Evolutionary conservation across 2,888 invertebrate species (phyloP).

Genomic region (Augiades crinisus): DNA sequence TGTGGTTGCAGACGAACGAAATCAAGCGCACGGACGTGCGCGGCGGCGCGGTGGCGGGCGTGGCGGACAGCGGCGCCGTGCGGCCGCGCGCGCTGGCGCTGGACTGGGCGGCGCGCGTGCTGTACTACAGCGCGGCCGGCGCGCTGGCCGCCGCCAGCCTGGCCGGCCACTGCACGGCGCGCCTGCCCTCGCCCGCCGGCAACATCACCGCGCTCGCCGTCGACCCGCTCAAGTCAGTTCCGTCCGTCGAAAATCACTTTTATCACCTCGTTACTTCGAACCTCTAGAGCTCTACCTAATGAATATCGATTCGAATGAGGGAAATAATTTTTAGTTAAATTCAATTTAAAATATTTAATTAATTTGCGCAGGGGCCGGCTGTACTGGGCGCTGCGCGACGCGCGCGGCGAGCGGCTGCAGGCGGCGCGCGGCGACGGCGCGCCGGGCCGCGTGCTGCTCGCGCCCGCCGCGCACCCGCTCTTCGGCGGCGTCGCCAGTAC

Average conservation of each 20-base stretch:
- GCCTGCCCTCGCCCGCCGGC: conserved; percentile 53
- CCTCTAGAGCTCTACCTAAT: no score
- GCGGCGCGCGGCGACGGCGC: conserved; percentile 85
- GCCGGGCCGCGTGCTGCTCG: conserved; percentile 52
- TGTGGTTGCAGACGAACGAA: conserved; percentile 77
- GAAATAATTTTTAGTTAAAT: no score
- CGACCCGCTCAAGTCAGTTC: conserved; percentile 81
- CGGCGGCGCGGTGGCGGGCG: conserved; percentile 58
- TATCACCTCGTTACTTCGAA: no score
- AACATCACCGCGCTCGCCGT: conserved; percentile 72
- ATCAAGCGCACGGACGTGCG: conserved; percentile 86
- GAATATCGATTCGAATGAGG: no score
- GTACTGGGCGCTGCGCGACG: conserved; percentile 78
- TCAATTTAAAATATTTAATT: no score
- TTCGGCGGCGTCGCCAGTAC: conserved; percentile 54
- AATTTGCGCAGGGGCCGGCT: conserved; percentile 76
- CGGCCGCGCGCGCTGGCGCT: conserved; percentile 88
- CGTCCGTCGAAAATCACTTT: no score
- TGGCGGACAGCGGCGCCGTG: conserved; percentile 86
- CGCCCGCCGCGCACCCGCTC: conserved; percentile 41
- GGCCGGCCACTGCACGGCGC: conserved; percentile 85
- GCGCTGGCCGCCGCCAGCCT: conserved; percentile 86
- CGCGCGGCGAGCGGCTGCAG: conserved; percentile 75
- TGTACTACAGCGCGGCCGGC: conserved; percentile 85
- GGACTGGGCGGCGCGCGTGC: conserved; percentile 89